Evolutionary conservation across 2,113 vertebrate genomes (phyloP).

Genomic region (Leptocoma aspasia): DNA sequence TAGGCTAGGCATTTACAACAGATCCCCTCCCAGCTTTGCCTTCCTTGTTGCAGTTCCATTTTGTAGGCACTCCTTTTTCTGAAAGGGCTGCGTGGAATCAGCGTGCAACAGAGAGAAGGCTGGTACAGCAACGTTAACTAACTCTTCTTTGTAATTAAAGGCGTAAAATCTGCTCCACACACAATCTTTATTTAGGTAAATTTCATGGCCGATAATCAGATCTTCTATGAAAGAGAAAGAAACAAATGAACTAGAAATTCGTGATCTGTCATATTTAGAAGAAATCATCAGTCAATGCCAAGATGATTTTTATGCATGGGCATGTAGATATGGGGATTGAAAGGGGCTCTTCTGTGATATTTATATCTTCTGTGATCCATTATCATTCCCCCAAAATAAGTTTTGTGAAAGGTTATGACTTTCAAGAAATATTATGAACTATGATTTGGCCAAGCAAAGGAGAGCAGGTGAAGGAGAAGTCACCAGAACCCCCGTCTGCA

Average conservation of each 20-base stretch:
- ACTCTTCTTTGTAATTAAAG: conserved; percentile 31
- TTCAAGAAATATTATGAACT: not conserved
- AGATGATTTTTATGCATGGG: not conserved
- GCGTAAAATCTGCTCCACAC: conserved; percentile 19
- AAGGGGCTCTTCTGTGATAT: not conserved
- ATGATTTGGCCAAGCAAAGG: not conserved
- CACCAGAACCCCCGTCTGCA: not conserved
- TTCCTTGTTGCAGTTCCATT: not conserved
- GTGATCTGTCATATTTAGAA: conserved; percentile 28
- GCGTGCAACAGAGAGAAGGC: not conserved
- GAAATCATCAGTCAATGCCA: not conserved
- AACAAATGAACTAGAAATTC: conserved; percentile 27
- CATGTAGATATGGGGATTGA: not conserved
- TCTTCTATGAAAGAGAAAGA: not conserved
- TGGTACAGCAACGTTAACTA: not conserved
- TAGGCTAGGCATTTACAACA: not conserved
- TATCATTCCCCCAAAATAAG: not conserved
- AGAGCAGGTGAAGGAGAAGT: not conserved
- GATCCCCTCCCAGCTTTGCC: not conserved
- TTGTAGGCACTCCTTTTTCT: not conserved
- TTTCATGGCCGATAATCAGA: not conserved
- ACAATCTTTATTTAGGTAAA: conserved; percentile 40
- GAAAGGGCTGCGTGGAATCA: not conserved
- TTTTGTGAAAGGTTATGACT: not conserved
- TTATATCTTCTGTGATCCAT: not conserved